Evolutionary conservation across 2,797 vertebrate species (phyloP), one percentile per base, ranked within the genome.

Genomic region (Erethizon dorsatum): DNA sequence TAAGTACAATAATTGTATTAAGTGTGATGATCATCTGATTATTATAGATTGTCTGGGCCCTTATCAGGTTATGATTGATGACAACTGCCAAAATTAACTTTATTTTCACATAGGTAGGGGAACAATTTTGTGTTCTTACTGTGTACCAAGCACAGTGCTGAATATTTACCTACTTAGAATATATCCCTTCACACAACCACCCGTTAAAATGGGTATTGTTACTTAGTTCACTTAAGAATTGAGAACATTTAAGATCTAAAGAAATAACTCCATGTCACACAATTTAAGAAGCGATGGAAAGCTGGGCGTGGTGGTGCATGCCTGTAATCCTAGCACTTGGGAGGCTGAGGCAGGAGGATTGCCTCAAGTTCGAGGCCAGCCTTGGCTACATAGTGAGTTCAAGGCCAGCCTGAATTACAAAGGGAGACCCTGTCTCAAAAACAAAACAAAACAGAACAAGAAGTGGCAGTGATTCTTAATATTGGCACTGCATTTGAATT

Each of bases 381-480:
- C 45, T 50, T 26, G 47, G 26, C 45, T 31, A 41, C 18, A 41
- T 71, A 50, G 10, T 65, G 63, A 65, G 33, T 75, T 41, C 69
- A 47, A 75, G 73, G 26, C 26, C 73, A 50, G 26, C 26, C 13
- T 50, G 47, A 77, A 50, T 50, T 77, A 31, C 73, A 77, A n/a
- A 50, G 73, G 50, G 45, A 77, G n/a, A 22, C 3, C 69, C 37
- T 41, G 18, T 37, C 37, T 71, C 69, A 22, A 20, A 63, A 47
- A 75, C 11, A 45, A 69, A 69, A 22, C 24, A 28, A 61, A 61
- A 26, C 5, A 41, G 10, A 71, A 73, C 20, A 10, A 47, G 31
- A 84, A 84, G 52, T 93, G 52, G 37, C 88, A n/a, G 71, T 91
- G 79, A 79, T 88, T 96, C 18, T 97, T 56, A 41, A 10, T 37